These are phyloP conservation scores for Dinocampus coccinellae DNA, from an alignment of 2,888 invertebrate species.

Conservation along the genomic window DNA sequence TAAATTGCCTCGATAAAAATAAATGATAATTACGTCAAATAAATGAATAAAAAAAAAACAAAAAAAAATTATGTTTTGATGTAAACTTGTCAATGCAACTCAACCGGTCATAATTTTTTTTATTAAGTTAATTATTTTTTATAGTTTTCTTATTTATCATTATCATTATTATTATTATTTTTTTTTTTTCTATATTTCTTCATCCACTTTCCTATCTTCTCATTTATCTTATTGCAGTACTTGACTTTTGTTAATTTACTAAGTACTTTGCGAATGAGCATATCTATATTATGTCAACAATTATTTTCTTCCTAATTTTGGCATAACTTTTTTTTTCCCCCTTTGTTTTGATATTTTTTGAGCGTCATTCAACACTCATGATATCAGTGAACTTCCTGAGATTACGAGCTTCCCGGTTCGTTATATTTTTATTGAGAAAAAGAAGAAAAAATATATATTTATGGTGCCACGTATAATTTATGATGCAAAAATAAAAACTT, in stretches of 20 bases:
- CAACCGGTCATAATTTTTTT: neutral
- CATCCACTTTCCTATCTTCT: conserved; percentile 34
- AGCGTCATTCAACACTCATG: neutral
- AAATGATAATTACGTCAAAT: conserved; percentile 47
- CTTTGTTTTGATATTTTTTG: neutral
- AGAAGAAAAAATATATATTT: too few species aligned
- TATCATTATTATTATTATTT: conserved; percentile 18
- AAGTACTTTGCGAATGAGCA: neutral
- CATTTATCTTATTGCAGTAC: conserved; percentile 23
- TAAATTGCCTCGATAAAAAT: conserved; percentile 49
- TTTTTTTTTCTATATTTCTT: conserved; percentile 21
- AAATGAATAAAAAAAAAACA: conserved; percentile 45
- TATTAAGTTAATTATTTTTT: neutral
- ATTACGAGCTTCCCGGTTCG: conserved; percentile 38
- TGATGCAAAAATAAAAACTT: neutral
- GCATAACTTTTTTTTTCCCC: conserved; percentile 5
- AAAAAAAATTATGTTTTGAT: conserved; percentile 41
- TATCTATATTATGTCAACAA: neutral
- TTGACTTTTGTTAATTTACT: neutral
- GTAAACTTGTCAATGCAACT: neutral
- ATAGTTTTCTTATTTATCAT: neutral
- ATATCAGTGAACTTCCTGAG: conserved; percentile 26
- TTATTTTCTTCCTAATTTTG: neutral
- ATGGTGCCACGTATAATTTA: neutral
- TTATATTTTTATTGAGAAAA: conserved; percentile 1